phyloP scores from a whole-genome alignment of 2,113 vertebrate genomes.

The Rousettus leschenaultii region DNA sequence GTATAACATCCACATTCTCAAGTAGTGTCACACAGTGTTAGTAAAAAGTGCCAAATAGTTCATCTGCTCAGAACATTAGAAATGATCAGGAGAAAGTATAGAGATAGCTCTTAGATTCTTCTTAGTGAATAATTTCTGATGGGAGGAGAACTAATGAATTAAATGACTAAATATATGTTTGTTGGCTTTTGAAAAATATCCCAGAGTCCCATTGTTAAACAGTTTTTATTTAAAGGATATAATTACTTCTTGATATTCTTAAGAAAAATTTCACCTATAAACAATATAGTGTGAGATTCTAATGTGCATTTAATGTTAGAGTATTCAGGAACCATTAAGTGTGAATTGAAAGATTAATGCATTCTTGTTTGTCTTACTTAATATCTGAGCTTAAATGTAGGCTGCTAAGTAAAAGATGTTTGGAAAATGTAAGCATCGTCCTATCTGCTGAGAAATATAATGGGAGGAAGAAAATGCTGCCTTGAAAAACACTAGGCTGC shows the following conservation, averaged over 20 bases:
- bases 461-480: not conserved
- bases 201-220: not conserved
- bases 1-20: not conserved
- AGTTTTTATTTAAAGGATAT: not conserved
- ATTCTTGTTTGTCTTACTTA: not conserved
- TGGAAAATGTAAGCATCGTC: not conserved
- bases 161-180: not conserved
- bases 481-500: not conserved
- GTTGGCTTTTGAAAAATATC: not conserved
- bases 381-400: not conserved
- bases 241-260: not conserved
- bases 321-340: not conserved
- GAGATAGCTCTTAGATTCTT: not conserved
- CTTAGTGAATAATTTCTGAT: not conserved
- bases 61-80: not conserved
- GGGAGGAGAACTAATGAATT: not conserved
- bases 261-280: slow-evolving; percentile 3
- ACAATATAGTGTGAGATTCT: not conserved
- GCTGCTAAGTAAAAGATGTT: not conserved
- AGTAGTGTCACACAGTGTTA: not conserved
- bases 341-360: not conserved
- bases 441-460: not conserved
- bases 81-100: not conserved
- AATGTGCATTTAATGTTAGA: not conserved
- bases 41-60: not conserved